Evolutionary conservation across 1,140 invertebrate genomes (phyloP).

Genomic region (Papilio glaucus): DNA sequence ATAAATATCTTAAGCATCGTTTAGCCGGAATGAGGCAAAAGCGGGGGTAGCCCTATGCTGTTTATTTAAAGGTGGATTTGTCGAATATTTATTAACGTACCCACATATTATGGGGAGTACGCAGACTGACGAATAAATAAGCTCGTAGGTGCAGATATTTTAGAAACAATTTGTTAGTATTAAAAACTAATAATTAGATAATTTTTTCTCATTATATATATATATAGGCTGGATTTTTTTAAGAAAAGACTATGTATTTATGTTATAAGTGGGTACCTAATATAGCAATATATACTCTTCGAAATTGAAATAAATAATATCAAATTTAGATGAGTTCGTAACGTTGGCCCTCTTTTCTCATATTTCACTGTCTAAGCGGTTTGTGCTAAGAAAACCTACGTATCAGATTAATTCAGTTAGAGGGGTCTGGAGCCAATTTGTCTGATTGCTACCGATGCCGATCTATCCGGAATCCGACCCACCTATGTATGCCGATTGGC

Average conservation of each 20-base stretch:
- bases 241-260: neutral
- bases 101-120: slow-evolving; percentile 54
- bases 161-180: slow-evolving; percentile 1
- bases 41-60: slow-evolving; percentile 75
- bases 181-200: neutral
- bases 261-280: slow-evolving; percentile 27
- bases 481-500: slow-evolving; percentile 66
- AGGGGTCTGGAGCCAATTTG: slow-evolving; percentile 82
- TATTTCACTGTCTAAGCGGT: slow-evolving; percentile 70
- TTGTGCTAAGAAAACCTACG: slow-evolving; percentile 77
- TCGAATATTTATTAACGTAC: slow-evolving; percentile 75
- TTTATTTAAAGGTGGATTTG: slow-evolving; percentile 82
- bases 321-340: slow-evolving; percentile 44
- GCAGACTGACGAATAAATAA: slow-evolving; percentile 32
- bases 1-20: slow-evolving; percentile 82
- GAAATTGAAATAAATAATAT: slow-evolving; percentile 47
- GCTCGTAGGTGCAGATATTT: too few species aligned
- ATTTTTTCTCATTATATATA: neutral
- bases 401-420: slow-evolving; percentile 79
- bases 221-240: neutral
- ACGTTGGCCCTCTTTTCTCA: slow-evolving; percentile 47
- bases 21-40: slow-evolving; percentile 78
- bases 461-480: slow-evolving; percentile 74
- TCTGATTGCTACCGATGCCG: slow-evolving; percentile 82
- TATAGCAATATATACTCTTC: slow-evolving; percentile 25